A percentile compares a stretch with the other conserved stretches of the same genome.
These are phyloP conservation scores for Trachymyrmex cornetzi DNA, from an alignment of 1,140 invertebrate species.

Conservation along the genomic window DNA sequence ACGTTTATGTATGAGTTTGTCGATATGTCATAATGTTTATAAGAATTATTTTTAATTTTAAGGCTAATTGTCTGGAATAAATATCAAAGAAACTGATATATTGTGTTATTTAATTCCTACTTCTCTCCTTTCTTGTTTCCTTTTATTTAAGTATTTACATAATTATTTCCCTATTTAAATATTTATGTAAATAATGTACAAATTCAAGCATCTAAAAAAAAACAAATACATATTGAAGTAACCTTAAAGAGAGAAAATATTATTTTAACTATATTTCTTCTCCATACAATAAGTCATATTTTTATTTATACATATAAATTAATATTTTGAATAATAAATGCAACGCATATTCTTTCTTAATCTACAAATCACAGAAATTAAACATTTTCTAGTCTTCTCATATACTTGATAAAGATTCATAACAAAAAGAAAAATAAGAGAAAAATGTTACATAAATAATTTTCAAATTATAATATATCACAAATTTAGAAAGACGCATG, in stretches of 20 bases:
- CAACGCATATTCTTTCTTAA: background rate
- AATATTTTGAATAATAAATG: slow-evolving; percentile 1
- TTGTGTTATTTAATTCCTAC: background rate
- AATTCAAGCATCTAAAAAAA: background rate
- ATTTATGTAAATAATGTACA: background rate
- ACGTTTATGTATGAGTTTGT: background rate
- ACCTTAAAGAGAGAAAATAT: background rate
- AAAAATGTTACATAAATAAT: background rate
- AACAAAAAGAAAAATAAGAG: background rate
- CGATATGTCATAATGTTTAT: slow-evolving; percentile 9
- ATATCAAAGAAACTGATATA: slow-evolving; percentile 17
- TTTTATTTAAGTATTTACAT: background rate
- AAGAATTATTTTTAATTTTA: slow-evolving; percentile 17
- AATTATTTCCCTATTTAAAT: background rate
- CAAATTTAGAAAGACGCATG: background rate
- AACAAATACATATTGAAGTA: background rate
- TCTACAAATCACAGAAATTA: slow-evolving; percentile 39
- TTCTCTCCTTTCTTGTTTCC: background rate
- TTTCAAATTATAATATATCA: background rate
- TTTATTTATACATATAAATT: slow-evolving; percentile 19
- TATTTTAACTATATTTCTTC: background rate
- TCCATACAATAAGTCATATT: slow-evolving; percentile 7
- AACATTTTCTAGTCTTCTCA: background rate
- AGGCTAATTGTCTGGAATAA: slow-evolving; percentile 48
- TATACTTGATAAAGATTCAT: background rate